phyloP scores from a whole-genome alignment of 2,888 invertebrate species.

The Corythucha ciliata region DNA sequence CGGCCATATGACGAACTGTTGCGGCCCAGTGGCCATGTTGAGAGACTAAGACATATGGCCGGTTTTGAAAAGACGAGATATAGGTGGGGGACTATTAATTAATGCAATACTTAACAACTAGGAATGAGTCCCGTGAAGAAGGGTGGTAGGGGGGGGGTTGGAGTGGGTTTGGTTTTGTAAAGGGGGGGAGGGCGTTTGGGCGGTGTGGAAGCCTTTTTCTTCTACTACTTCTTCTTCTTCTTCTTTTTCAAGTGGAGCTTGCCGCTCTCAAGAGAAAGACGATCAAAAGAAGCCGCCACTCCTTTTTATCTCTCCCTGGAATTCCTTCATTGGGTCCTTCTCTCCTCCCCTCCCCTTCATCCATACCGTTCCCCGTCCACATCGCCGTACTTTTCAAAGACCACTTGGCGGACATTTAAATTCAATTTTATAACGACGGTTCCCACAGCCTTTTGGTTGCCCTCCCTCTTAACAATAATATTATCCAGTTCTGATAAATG shows the following conservation, averaged over 20 bases:
- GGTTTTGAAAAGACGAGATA: background rate
- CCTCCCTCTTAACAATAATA: too few species aligned
- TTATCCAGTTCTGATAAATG: too few species aligned
- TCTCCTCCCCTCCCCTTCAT: too few species aligned
- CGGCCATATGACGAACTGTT: too few species aligned
- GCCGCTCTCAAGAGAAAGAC: too few species aligned
- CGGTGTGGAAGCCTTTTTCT: too few species aligned
- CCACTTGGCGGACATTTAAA: slow-evolving; percentile 28
- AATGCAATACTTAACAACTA: slow-evolving; percentile 25
- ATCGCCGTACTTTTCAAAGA: slow-evolving; percentile 8
- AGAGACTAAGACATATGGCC: too few species aligned
- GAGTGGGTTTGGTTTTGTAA: too few species aligned
- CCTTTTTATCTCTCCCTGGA: slow-evolving; percentile 10
- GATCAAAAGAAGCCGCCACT: slow-evolving; percentile 15
- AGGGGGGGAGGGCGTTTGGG: too few species aligned
- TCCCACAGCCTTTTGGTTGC: slow-evolving; percentile 24
- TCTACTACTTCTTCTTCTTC: too few species aligned
- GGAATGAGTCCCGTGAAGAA: too few species aligned
- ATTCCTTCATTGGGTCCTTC: slow-evolving; percentile 3
- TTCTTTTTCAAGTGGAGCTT: too few species aligned
- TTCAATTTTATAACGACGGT: slow-evolving; percentile 25
- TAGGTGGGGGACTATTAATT: slow-evolving; percentile 16
- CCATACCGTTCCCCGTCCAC: slow-evolving; percentile 10
- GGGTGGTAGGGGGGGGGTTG: slow-evolving; percentile 19
- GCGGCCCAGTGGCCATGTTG: background rate